Base-by-base conservation (phyloP, 2,888 invertebrate genomes). In the Ormyrus thymus region DNA sequence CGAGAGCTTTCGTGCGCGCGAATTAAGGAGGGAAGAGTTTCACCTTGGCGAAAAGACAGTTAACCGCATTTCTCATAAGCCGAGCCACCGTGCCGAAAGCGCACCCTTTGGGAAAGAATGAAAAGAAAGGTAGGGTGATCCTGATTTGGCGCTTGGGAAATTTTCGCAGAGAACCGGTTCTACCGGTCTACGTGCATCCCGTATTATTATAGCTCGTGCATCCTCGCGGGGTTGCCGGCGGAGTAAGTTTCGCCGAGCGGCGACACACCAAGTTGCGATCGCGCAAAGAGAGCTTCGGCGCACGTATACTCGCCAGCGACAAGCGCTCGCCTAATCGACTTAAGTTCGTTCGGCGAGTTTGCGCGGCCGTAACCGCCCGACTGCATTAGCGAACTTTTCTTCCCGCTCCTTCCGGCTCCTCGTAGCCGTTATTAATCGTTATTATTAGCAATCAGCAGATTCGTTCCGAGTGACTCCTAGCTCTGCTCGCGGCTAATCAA, bases 51-150 rank as follows among this genome's bases (percentile, higher is more conserved):
- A 48, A 48, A 71, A 53, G 50, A 58, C 56, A 84, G 87, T 86
- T 86, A 85, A 86, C 86, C 86, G 87, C 83, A 83, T 86, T 89
- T 89, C 88, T 87, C 89, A 89, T 88, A 88, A 83, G 83, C 83
- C 29, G 82, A 80, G 79, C 29, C 29, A 29, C 29, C 29, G 29
- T 29, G 81, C 80, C 76, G 76, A 29, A 48, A 59, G 70, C 80
- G 29, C 81, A 81, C 83, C 83, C 84, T 81, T 82, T 83, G 68
- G 74, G 61, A 81, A 53, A 29, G 2, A 29, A 15, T 2, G 29
- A 51, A 43, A 51, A 43, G 0, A 4, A 53, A 55, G 55, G n/a
- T n/a, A 6, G 11, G 55, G 56, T n/a, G n/a, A 56, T 7, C 9
- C 11, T 9, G n/a, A 46, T 62, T 55, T 79, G 76, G 74, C 68